Conservation (phyloP, 2,113 vertebrate genomes). For the Phaethornis superciliosus region DNA sequence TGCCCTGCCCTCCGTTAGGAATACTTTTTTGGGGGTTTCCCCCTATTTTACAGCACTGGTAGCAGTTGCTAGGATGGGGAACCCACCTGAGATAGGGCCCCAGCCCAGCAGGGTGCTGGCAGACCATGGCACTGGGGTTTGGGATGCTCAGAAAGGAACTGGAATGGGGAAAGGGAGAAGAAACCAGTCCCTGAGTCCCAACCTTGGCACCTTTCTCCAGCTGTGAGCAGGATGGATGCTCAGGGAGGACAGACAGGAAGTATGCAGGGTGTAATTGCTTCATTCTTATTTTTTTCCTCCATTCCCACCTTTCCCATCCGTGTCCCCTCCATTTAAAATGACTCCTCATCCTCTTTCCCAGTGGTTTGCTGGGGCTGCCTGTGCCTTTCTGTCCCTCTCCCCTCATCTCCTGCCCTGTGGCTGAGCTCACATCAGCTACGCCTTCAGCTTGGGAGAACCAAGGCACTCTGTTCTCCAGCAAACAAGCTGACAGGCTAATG, state of each 20-base stretch:
- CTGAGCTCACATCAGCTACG: slow-evolving; percentile 45
- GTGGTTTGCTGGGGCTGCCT: not conserved
- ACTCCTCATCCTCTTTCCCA: not conserved
- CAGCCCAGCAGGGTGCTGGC: not conserved
- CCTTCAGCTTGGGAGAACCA: not conserved
- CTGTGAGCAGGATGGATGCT: not conserved
- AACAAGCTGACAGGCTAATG: slow-evolving; percentile 78
- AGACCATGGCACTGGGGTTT: rapidly evolving
- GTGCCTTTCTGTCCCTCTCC: not conserved
- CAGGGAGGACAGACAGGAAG: rapidly evolving
- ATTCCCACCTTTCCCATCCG: not conserved
- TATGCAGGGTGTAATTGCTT: not conserved
- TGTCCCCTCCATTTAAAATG: not conserved
- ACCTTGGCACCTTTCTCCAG: not conserved
- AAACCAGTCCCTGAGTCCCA: not conserved
- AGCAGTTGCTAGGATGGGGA: no score
- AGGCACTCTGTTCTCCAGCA: slow-evolving; percentile 60
- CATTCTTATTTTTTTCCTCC: not conserved
- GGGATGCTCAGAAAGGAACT: not conserved
- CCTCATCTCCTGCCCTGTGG: not conserved
- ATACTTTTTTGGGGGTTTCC: not conserved
- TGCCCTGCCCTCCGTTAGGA: not conserved
- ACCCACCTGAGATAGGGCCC: not conserved
- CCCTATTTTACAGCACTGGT: not conserved
- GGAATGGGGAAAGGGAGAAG: not conserved